Evolutionary conservation across 92 coral and sea anemone genomes (phyloP), one percentile per base, ranked within the genome.

Genomic region (Porites divaricata): DNA sequence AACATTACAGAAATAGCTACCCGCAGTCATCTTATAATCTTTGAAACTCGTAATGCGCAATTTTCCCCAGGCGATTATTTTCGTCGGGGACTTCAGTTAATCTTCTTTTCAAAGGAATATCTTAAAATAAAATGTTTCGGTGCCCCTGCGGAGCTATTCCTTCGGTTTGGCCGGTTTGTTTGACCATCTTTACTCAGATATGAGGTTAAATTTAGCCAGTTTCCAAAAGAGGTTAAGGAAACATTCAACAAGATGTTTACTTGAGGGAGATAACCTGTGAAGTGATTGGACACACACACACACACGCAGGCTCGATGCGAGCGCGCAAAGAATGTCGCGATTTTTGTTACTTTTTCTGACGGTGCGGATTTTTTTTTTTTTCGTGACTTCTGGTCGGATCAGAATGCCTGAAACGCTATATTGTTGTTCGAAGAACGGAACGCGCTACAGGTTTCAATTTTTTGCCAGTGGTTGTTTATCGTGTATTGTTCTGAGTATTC

Each of bases 61-160:
- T 54, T 54, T 9, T 54, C 16, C 59, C 59, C 16, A 35, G 45
- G 45, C 45, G 45, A 54, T 15, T 54, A 54, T 49, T 11, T 17
- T 70, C 6, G 76, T 67, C 35, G 48, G 69, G 69, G 62, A 35
- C 49, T 50, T 68, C 64, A 50, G 8, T n/a, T 68, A 69, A 28
- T 20, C 63, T 25, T 54, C 62, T 69, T 67, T 52, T 8, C 67
- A 26, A 28, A 35, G n/a, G 67, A 53, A 53, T 35, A 35, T 80
- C 76, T 20, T 66, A 9, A 65, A 20, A 48, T 77, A 20, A 73
- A 23, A 25, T 41, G 63, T 48, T 51, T 23, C 63, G 20, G 53
- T 73, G 23, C 63, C 21, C 2, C 63, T 50, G 16, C 13, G 25
- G 63, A 17, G 16, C 12, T 62, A 73, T 52, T 51, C 77, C 63